Evolutionary conservation across 2,888 invertebrate species (phyloP).

Genomic region (Lepidonotus clava): DNA sequence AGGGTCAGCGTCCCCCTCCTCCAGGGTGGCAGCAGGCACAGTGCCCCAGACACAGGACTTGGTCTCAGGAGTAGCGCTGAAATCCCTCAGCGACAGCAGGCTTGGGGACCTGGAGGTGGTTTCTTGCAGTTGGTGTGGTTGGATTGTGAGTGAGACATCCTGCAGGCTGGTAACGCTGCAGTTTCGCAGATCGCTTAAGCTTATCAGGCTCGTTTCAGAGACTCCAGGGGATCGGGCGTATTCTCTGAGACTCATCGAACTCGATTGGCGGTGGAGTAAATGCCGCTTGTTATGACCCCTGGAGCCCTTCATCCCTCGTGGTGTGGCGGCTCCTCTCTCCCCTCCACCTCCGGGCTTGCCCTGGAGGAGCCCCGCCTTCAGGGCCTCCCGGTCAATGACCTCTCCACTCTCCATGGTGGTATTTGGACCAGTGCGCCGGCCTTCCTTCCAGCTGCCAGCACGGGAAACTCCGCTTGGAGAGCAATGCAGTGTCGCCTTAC

Average conservation of each 20-base stretch:
- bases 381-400: neutral
- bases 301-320: too few species aligned
- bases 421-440: neutral
- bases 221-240: too few species aligned
- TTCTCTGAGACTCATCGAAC: too few species aligned
- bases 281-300: too few species aligned
- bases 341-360: too few species aligned
- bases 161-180: too few species aligned
- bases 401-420: neutral
- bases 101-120: conserved; percentile 8
- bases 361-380: neutral
- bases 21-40: neutral
- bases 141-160: too few species aligned
- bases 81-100: neutral
- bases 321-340: too few species aligned
- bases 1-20: neutral
- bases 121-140: neutral
- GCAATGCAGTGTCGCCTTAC: neutral
- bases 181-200: too few species aligned
- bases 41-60: conserved; percentile 46
- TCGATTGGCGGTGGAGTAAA: too few species aligned
- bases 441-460: conserved; percentile 26
- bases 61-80: conserved; percentile 36
- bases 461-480: neutral
- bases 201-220: too few species aligned